These are phyloP conservation scores for Leistus spinibarbis DNA, from an alignment of 2,888 invertebrate genomes.

Conservation along the genomic window DNA sequence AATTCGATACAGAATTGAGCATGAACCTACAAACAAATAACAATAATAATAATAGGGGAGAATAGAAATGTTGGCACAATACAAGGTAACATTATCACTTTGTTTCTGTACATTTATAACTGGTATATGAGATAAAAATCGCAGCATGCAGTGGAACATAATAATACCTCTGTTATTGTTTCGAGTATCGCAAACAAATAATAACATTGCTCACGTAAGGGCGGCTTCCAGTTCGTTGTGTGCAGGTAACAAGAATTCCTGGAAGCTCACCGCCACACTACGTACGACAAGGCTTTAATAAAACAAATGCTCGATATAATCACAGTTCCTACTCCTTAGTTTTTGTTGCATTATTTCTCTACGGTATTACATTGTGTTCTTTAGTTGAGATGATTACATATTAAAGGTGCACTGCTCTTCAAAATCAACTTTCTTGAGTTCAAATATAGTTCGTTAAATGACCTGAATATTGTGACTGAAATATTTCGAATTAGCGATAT, in stretches of 20 bases:
- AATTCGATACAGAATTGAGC: background rate
- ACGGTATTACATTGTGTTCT: background rate
- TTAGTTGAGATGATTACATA: background rate
- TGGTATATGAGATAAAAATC: slow-evolving; percentile 10
- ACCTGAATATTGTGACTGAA: too few species aligned
- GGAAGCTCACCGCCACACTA: background rate
- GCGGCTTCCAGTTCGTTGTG: background rate
- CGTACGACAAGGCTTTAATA: background rate
- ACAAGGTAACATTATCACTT: background rate
- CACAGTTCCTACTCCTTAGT: background rate
- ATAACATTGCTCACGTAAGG: slow-evolving; percentile 9
- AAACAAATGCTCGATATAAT: background rate
- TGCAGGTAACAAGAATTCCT: background rate
- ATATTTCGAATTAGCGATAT: too few species aligned
- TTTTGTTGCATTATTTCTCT: background rate
- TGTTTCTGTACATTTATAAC: background rate
- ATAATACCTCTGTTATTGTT: background rate
- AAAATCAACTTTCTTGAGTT: background rate
- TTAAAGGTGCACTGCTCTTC: background rate
- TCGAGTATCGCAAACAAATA: slow-evolving; percentile 15
- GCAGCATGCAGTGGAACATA: background rate
- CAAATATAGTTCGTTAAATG: too few species aligned
- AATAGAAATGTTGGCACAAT: background rate
- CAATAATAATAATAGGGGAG: background rate
- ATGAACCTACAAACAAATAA: background rate